These are phyloP conservation scores for Escarpia spicata DNA, from an alignment of 2,888 invertebrate species.

Conservation along the genomic window DNA sequence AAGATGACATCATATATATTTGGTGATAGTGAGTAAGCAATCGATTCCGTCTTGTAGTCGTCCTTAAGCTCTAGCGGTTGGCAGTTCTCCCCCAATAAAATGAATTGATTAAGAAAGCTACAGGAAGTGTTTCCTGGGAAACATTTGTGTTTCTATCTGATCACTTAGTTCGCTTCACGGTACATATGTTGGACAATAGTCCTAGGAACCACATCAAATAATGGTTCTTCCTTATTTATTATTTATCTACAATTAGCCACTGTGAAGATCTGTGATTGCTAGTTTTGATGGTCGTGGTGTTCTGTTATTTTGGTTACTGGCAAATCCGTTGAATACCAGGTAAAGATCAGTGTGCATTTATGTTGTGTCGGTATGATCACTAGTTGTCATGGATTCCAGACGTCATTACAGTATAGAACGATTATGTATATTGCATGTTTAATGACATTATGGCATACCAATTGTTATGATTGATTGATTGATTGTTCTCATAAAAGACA, in stretches of 20 bases:
- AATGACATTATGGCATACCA: background rate
- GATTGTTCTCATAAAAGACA: background rate
- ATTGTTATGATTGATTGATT: background rate
- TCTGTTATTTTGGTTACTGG: too few species aligned
- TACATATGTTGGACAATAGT: background rate
- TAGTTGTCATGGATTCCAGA: background rate
- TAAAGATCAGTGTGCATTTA: slow-evolving; percentile 1
- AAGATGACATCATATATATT: background rate
- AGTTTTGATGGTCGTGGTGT: too few species aligned
- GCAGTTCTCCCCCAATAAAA: background rate
- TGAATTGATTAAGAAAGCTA: background rate
- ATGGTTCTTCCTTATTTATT: background rate
- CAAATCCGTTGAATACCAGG: background rate
- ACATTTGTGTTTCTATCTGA: background rate
- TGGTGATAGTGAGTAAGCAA: background rate
- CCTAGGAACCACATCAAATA: background rate
- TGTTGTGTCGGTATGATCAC: background rate
- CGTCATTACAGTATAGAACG: too few species aligned
- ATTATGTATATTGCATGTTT: background rate
- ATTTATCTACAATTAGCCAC: background rate
- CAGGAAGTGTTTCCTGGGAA: background rate
- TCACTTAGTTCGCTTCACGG: background rate
- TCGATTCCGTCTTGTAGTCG: background rate
- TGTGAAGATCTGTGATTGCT: background rate
- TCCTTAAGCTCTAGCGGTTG: background rate